Base-by-base conservation (phyloP, 1,140 invertebrate genomes). In the Nymphalis io region DNA sequence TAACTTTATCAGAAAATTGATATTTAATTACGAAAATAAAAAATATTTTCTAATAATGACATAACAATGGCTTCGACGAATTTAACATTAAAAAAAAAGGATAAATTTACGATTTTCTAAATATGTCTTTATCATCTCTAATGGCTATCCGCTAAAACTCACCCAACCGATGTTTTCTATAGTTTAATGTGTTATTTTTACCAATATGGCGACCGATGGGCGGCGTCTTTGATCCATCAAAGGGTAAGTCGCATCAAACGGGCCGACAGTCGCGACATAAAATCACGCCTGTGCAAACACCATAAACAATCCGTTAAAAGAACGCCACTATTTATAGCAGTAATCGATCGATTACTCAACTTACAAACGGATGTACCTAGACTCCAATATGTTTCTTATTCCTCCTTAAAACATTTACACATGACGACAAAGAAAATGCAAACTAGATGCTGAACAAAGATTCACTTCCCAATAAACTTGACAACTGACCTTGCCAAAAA, bases 101-200 rank as follows among this genome's bases (percentile, higher is more conserved):
- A n/a, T 3, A n/a, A 53, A 21, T 53, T 53, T 23, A 53, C 48
- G 48, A 21, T 53, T 0, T 53, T 53, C 48, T 21, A 53, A 53
- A 53, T 53, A 23, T n/a, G 48, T 21, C 20, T 53, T 11, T 4
- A 4, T 10, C 6, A 18, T 8, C 12, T 53, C 1, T 21, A 53
- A 53, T 33, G 10, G 27, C 48, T 53, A 44, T 67, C 33, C 64
- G 64, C 55, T 51, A 59, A 74, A 71, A 74, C 65, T 53, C 55
- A 60, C 58, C 46, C 68, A 39, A 78, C 73, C 82, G 63, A 80
- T 80, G 82, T 82, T 84, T 75, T 83, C 63, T 71, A 81, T 78
- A 78, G 68, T 83, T 83, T 86, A 82, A 89, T 85, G 84, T 90
- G 86, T 87, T 88, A 83, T 86, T 87, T 86, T 83, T 85, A 88